Base-by-base conservation (phyloP, 2,888 invertebrate genomes). In the Diachrysia chrysitis region DNA sequence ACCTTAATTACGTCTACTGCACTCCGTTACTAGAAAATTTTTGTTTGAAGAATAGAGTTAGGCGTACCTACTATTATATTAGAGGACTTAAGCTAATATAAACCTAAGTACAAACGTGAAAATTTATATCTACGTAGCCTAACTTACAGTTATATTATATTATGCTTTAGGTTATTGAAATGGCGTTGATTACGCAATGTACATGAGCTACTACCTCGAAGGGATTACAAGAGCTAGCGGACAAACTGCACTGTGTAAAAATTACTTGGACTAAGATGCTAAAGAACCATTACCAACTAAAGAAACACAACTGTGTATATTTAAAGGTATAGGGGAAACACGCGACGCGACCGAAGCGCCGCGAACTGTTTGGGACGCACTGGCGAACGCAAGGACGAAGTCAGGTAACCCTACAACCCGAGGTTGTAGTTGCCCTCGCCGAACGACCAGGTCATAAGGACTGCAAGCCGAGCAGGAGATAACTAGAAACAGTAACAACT, bases 81-180 rank as follows among this genome's bases (percentile, higher is more conserved):
- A 83, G 79, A 78, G 80, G 76, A 78, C 87, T 89, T 91, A 90
- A 37, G 17, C 86, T 90, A 90, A 54, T 71, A 73, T 90, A 85
- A 87, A 73, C 84, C 91, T 92, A 92, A 91, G 90, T 92, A 92
- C 88, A 90, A 90, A 90, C 77, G 87, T 90, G 90, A 89, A 91
- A 90, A 88, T 80, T 82, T 90, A 88, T 87, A 62, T 83, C 88
- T 88, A 90, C 82, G 83, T 88, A 87, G 71, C 56, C 66, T 84
- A 81, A 80, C 83, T 84, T 87, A 88, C 72, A 83, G 69, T 83
- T 82, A 76, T 81, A 80, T 72, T 79, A 88, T 88, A 88, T 88
- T 87, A 88, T 87, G 87, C 84, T 79, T 85, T 84, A 83, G 66
- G 85, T 83, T 78, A 82, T 79, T 76, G 79, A 83, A 65, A 83